A percentile compares a stretch with the other conserved stretches of the same genome.
Evolutionary conservation across 2,113 vertebrate genomes (phyloP).

Genomic region (Spea bombifrons): DNA sequence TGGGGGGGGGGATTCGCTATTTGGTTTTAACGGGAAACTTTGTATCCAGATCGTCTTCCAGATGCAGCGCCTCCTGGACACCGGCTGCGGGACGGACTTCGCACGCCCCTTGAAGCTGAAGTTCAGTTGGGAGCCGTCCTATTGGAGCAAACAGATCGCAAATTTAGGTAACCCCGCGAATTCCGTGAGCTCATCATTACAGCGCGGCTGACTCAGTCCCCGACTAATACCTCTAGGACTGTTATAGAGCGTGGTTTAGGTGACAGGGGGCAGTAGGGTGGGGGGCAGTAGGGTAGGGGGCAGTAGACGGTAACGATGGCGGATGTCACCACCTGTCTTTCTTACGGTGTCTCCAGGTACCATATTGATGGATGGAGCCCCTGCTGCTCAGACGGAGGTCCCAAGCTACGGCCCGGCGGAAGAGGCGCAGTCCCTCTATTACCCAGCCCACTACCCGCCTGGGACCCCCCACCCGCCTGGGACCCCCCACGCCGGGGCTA

Average conservation of each 20-base stretch:
- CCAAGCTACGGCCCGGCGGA: constrained; percentile 69
- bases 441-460: constrained; percentile 56
- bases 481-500: constrained; percentile 67
- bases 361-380: constrained; percentile 80
- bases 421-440: constrained; percentile 71
- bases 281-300: too few relatives aligned
- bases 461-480: constrained; percentile 52
- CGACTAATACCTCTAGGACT: too few relatives aligned
- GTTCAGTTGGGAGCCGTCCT: constrained; percentile 96
- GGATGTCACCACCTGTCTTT: background rate
- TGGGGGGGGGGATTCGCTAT: too few relatives aligned
- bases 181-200: too few relatives aligned
- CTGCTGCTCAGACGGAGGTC: constrained; percentile 67
- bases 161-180: constrained; percentile 71
- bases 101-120: constrained; percentile 85
- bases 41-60: constrained; percentile 86
- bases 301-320: too few relatives aligned
- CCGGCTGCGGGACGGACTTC: constrained; percentile 72
- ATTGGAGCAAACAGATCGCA: constrained; percentile 92
- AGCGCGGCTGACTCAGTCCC: too few relatives aligned
- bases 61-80: constrained; percentile 88
- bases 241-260: too few relatives aligned
- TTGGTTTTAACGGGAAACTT: background rate
- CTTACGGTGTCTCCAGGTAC: constrained; percentile 69
- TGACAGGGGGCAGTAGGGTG: too few relatives aligned